These are phyloP conservation scores for Ageneiosus marmoratus DNA, from an alignment of 2,113 vertebrate genomes.

Conservation along the genomic window DNA sequence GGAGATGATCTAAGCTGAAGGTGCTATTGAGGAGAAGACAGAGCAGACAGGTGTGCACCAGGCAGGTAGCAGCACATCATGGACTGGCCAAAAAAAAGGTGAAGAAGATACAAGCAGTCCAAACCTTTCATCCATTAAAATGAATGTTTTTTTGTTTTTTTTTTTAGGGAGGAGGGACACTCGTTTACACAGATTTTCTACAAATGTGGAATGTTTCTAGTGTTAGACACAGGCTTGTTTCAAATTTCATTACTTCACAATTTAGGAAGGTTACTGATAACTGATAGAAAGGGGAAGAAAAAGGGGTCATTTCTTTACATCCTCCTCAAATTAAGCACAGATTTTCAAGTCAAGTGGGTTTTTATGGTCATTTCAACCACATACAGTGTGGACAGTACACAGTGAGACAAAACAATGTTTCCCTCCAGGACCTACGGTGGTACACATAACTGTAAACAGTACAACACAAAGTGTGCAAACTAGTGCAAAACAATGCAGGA, in stretches of 20 bases:
- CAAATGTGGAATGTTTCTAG: neutral
- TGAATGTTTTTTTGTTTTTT: neutral
- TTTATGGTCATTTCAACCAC: no score
- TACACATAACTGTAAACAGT: no score
- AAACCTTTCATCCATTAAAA: constrained; percentile 12
- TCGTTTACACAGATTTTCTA: neutral
- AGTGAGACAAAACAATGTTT: no score
- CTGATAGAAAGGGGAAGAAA: neutral
- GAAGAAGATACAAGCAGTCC: constrained; percentile 45
- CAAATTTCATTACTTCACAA: neutral
- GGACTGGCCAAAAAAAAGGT: constrained; percentile 52
- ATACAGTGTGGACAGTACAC: no score
- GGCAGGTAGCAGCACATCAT: constrained; percentile 78
- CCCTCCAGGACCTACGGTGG: no score
- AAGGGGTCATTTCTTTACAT: neutral
- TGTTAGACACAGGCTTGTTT: neutral
- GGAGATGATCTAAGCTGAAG: constrained; percentile 78
- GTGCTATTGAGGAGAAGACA: constrained; percentile 75
- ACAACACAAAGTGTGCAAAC: no score
- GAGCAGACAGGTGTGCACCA: constrained; percentile 75
- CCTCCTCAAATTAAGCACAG: no score
- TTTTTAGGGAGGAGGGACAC: no score
- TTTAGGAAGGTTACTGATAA: neutral
- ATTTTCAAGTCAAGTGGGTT: no score
- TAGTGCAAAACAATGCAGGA: no score